Evolutionary conservation across 2,113 vertebrate genomes (phyloP), one percentile per base, ranked within the genome.

Genomic region (Antigone vipio): DNA sequence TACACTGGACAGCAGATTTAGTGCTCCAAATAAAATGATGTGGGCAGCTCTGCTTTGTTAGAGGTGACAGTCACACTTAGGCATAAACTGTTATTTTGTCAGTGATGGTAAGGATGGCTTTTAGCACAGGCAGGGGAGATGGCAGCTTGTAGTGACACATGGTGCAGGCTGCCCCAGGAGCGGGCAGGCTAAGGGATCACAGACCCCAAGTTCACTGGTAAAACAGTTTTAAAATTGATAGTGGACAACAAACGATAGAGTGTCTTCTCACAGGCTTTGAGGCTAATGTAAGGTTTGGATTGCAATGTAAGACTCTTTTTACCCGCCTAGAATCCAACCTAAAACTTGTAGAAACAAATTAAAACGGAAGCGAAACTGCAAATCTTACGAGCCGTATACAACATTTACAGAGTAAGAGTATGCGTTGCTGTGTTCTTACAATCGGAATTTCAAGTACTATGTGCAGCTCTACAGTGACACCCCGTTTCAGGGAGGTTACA

Each of bases 111-210:
- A 45, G 17, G 17, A 24, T 66, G 80, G 45, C 50, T 50, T 73
- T 69, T 50, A 19, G 50, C 32, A 24, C 24, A 58, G 59, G 18
- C 55, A 50, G 32, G 20, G 59, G 6, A 34, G 68, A 2, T 1
- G 12, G n/a, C 40, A 58, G 35, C 52, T 56, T 38, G 29, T 47
- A 10, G 26, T 53, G 77, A 23, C 68, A 11, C 55, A 21, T 0
- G 0, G 14, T 60, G n/a, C 47, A 35, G 56, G 44, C 26, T 80
- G 22, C 15, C 35, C 32, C 38, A 40, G 60, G 35, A 68, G 24
- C 0, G 0, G 24, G 55, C 40, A 77, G 59, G 59, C 30, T 38
- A 52, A 44, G 21, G 21, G 50, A n/a, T 76, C n/a, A 27, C 3
- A 24, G 52, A 26, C 29, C 38, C 35, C 47, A 38, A 15, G 26